Conservation (phyloP, 2,113 vertebrate species). For the Microcebus griseorufus region DNA sequence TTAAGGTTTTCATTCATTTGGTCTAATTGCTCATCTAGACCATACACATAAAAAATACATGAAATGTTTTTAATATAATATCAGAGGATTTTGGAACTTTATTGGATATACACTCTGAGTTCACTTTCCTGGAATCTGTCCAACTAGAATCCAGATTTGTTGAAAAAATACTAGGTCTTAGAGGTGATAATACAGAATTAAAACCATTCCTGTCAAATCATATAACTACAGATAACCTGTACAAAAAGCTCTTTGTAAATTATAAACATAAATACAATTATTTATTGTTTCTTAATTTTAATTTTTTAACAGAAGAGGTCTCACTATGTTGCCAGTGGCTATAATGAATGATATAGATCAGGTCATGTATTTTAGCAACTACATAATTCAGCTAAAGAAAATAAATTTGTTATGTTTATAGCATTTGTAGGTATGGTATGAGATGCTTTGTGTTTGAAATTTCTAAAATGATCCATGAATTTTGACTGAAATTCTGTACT, state of each 20-base stretch:
- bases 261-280: not conserved
- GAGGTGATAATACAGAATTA: not conserved
- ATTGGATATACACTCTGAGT: not conserved
- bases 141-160: not conserved
- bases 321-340: no score
- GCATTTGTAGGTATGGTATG: not conserved
- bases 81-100: not conserved
- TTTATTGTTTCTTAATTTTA: not conserved
- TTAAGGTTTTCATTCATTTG: not conserved
- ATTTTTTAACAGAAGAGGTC: not conserved
- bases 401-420: not conserved
- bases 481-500: not conserved
- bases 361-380: not conserved
- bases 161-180: not conserved
- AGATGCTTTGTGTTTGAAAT: not conserved
- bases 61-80: not conserved
- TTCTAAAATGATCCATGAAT: not conserved
- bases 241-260: not conserved
- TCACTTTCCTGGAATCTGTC: not conserved
- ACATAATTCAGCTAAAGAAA: not conserved
- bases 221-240: not conserved
- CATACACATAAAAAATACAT: not conserved
- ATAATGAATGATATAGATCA: not conserved
- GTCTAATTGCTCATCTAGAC: not conserved
- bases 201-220: not conserved